phyloP scores from a whole-genome alignment of 1,140 invertebrate genomes.

The Drosophila melanogaster region DNA sequence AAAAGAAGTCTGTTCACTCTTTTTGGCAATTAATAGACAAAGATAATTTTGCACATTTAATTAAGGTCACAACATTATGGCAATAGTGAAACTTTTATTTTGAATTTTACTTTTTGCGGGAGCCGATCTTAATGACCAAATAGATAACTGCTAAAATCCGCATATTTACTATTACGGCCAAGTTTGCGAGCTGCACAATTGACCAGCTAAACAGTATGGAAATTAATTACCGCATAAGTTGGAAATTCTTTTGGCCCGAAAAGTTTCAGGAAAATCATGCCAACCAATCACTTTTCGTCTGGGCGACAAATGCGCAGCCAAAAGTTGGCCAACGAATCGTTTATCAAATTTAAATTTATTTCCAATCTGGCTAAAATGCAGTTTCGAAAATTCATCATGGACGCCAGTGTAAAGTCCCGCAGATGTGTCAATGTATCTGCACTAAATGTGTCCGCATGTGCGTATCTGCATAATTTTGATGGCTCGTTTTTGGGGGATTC shows the following conservation, averaged over 20 bases:
- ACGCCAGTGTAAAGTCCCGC: slow-evolving; percentile 18
- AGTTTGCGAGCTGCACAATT: slow-evolving; percentile 51
- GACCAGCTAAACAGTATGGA: slow-evolving; percentile 31
- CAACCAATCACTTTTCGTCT: slow-evolving; percentile 52
- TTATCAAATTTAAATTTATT: slow-evolving; percentile 77
- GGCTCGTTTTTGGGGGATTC: slow-evolving; percentile 52
- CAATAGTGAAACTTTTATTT: no score
- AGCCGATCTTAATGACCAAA: slow-evolving; percentile 6
- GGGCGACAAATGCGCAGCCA: slow-evolving; percentile 35
- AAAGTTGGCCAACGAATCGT: slow-evolving; percentile 60
- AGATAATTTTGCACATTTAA: no score
- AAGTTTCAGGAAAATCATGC: slow-evolving; percentile 1
- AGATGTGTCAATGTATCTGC: slow-evolving; percentile 41
- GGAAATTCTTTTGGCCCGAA: slow-evolving; percentile 1
- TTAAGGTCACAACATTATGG: no score
- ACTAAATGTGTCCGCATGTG: slow-evolving; percentile 19
- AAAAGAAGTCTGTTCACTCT: no score
- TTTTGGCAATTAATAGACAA: no score
- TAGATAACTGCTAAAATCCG: background rate
- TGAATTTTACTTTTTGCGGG: no score
- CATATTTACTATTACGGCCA: background rate
- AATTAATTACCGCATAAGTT: slow-evolving; percentile 50
- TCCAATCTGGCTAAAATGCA: slow-evolving; percentile 37
- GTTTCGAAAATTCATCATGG: slow-evolving; percentile 52
- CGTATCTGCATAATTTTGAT: slow-evolving; percentile 65